Evolutionary conservation across 2,113 vertebrate genomes (phyloP), one percentile per base, ranked within the genome.

Genomic region (Rhea americana): DNA sequence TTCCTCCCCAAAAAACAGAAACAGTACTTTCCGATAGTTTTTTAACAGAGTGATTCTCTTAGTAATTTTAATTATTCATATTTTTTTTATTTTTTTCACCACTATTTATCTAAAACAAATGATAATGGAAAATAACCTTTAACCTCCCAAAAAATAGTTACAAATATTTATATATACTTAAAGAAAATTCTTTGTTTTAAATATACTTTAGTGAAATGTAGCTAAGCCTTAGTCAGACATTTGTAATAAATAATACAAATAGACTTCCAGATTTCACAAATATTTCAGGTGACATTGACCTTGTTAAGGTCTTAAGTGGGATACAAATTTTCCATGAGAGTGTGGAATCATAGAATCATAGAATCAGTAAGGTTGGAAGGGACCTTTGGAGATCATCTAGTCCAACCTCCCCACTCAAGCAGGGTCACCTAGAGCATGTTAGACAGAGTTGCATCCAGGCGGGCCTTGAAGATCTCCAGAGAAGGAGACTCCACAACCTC

Each of bases 61-160:
- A 20, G n/a, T 41, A 66, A 66, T 89, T 85, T 53, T 0, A 48
- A 66, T 72, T 65, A 5, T 21, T 63, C 2, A n/a, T 2, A 4
- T 22, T 59, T 18, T 19, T 28, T 11, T 2, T 32, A 39, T 2
- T 50, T n/a, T 1, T 66, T 68, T 85, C 55, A 26, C 70, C 7
- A 73, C 22, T 77, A 78, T 37, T 91, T 89, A 11, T 4, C 6
- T 68, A 68, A 76, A 17, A 20, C 5, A 53, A 78, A 62, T 17
- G 66, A 39, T 5, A 39, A 50, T 39, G 70, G 21, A 0, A 45
- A 7, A 0, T 35, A 1, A 0, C 43, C 15, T 45, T 15, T 15
- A 45, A 14, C 10, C 35, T 75, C 13, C 48, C 5, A 50, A 58
- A 19, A 48, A 77, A 5, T 17, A 62, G 6, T 35, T 6, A 37